Percentiles rank a stretch among this genome's conserved stretches.
Conservation (phyloP, 2,797 vertebrate species). For the Pampus argenteus region DNA sequence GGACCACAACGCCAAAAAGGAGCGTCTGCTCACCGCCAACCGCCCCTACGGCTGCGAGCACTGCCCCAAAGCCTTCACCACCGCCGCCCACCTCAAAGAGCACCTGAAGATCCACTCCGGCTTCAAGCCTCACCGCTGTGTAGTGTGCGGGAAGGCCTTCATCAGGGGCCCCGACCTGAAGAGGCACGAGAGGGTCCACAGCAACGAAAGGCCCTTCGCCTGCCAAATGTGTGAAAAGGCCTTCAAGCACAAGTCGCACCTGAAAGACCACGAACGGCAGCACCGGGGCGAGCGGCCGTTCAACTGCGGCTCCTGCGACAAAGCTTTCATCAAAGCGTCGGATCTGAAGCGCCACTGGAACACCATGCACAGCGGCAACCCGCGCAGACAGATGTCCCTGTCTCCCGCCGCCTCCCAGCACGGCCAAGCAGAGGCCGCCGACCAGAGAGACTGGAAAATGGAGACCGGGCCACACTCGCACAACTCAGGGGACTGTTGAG, state of each 20-base stretch:
- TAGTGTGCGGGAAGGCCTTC: slow-evolving; percentile 97
- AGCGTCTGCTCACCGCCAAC: slow-evolving; percentile 96
- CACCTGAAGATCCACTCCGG: slow-evolving; percentile 99
- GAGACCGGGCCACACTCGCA: slow-evolving; percentile 91
- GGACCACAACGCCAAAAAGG: slow-evolving; percentile 93
- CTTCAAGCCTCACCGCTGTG: slow-evolving; percentile 97
- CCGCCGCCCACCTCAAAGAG: slow-evolving; percentile 97
- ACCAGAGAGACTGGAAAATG: slow-evolving; percentile 94
- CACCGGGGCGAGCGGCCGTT: slow-evolving; percentile 98
- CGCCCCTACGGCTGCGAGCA: slow-evolving; percentile 96
- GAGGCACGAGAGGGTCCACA: slow-evolving; percentile 97
- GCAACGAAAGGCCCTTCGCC: slow-evolving; percentile 96
- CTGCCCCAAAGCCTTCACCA: slow-evolving; percentile 98
- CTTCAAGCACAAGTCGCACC: slow-evolving; percentile 99
- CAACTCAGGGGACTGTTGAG: slow-evolving; percentile 80
- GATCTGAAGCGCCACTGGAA: slow-evolving; percentile 98
- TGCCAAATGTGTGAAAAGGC: slow-evolving; percentile 99
- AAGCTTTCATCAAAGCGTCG: slow-evolving; percentile 98
- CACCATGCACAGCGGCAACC: slow-evolving; percentile 94
- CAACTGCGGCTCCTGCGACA: slow-evolving; percentile 96
- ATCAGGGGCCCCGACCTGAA: slow-evolving; percentile 97
- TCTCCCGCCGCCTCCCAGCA: slow-evolving; percentile 91
- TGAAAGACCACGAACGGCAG: slow-evolving; percentile 97
- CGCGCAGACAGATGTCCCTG: slow-evolving; percentile 91
- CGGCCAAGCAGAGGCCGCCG: slow-evolving; percentile 80